Evolutionary conservation across 2,797 vertebrate genomes (phyloP).

Genomic region (Oreonectes daqikongensis): DNA sequence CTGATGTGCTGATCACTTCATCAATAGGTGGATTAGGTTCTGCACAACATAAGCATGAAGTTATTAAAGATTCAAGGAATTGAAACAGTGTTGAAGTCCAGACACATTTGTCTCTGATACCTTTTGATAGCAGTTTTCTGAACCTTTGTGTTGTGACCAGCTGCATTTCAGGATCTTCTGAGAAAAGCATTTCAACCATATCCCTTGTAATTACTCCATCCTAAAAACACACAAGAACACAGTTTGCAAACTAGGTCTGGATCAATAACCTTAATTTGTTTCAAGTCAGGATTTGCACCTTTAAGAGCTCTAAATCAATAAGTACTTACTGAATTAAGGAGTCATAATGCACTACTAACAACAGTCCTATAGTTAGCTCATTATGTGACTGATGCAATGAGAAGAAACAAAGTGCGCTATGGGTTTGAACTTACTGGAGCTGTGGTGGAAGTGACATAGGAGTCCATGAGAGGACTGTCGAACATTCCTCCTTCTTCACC

Average conservation of each 20-base stretch:
- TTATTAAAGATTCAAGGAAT: background rate
- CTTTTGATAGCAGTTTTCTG: conserved; percentile 97
- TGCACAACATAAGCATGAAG: conserved; percentile 55
- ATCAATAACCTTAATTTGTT: conserved; percentile 6
- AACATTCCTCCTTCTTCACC: conserved; percentile 91
- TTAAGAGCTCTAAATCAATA: conserved; percentile 24
- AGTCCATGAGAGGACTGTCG: conserved; percentile 90
- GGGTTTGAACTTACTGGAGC: conserved; percentile 77
- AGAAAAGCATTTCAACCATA: conserved; percentile 98
- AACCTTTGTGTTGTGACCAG: conserved; percentile 95
- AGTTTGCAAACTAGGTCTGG: background rate
- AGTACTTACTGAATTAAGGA: conserved; percentile 22
- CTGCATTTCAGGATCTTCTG: conserved; percentile 93
- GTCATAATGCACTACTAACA: conserved; percentile 30
- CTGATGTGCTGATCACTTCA: conserved; percentile 93
- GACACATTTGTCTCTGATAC: conserved; percentile 64
- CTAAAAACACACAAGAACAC: conserved; percentile 68
- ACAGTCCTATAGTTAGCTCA: conserved; percentile 1
- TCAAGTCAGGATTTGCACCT: conserved; percentile 8
- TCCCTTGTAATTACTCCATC: conserved; percentile 95
- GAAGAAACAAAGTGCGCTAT: background rate
- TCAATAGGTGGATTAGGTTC: conserved; percentile 98
- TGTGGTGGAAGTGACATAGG: conserved; percentile 83
- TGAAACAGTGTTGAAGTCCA: background rate
- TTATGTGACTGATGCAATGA: conserved; percentile 2